These are phyloP conservation scores for Cyphomyrmex costatus DNA, from an alignment of 1,140 invertebrate species.

Conservation along the genomic window DNA sequence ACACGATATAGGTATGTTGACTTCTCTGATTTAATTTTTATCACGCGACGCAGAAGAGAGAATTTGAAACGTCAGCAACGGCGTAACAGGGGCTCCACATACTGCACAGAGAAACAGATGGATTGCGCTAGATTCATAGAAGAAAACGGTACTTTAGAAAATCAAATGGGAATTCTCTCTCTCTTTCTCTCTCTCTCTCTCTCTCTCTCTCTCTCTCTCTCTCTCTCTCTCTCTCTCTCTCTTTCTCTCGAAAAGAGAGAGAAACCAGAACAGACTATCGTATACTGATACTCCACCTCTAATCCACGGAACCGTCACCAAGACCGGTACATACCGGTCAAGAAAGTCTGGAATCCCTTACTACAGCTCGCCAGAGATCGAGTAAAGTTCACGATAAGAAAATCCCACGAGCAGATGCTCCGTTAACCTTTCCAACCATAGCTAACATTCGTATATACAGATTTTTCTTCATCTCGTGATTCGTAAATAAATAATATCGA, in stretches of 20 bases:
- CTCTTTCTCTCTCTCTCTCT: constrained; percentile 34
- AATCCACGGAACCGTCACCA: constrained; percentile 44
- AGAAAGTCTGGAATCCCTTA: constrained; percentile 71
- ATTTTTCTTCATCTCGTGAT: background rate
- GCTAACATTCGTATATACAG: background rate
- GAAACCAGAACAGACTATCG: constrained; percentile 5
- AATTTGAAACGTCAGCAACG: constrained; percentile 43
- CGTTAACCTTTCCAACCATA: constrained; percentile 54
- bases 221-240: constrained; percentile 36
- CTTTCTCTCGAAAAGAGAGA: background rate
- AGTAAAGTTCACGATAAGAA: constrained; percentile 66
- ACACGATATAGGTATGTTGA: background rate
- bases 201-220: constrained; percentile 44
- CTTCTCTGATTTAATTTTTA: constrained; percentile 41
- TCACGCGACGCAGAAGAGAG: constrained; percentile 13
- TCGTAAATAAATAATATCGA: constrained; percentile 14
- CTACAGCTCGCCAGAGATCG: constrained; percentile 65
- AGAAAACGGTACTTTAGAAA: constrained; percentile 76
- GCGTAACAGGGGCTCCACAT: background rate
- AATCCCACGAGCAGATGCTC: constrained; percentile 52
- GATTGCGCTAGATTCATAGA: constrained; percentile 69
- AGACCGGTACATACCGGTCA: constrained; percentile 40
- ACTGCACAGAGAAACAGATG: constrained; percentile 41
- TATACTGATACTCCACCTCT: constrained; percentile 1
- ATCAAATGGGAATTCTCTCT: constrained; percentile 67